Evolutionary conservation across 1,140 invertebrate species (phyloP).

Genomic region (Diabrotica undecimpunctata): DNA sequence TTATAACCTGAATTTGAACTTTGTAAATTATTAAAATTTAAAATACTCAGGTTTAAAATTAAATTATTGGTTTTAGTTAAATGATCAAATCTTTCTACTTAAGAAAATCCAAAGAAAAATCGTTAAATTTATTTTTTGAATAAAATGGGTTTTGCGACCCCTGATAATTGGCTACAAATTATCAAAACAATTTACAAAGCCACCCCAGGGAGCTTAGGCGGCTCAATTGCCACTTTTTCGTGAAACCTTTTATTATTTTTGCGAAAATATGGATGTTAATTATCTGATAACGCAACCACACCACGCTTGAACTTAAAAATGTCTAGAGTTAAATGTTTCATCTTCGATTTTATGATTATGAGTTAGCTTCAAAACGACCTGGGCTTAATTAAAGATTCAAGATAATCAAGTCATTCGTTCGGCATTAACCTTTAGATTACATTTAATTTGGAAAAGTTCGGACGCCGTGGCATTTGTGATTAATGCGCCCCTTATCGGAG

Average conservation of each 20-base stretch:
- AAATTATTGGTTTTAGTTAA: too few species aligned
- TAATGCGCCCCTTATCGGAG: not conserved
- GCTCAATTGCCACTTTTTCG: not conserved
- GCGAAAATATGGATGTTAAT: conserved; percentile 12
- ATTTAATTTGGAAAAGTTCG: conserved; percentile 15
- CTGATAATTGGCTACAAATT: too few species aligned
- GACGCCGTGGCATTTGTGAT: not conserved
- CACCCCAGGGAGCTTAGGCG: too few species aligned
- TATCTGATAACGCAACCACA: conserved; percentile 11
- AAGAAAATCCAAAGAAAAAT: too few species aligned
- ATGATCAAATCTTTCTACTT: too few species aligned
- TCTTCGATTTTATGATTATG: conserved; percentile 16
- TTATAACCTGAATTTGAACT: too few species aligned
- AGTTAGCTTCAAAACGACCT: conserved; percentile 4
- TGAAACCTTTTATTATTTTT: conserved; percentile 3
- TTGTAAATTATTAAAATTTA: too few species aligned
- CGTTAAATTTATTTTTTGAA: too few species aligned
- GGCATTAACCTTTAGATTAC: conserved; percentile 11
- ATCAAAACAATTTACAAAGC: too few species aligned
- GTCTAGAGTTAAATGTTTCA: conserved; percentile 10
- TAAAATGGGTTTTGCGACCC: too few species aligned
- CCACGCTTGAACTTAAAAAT: not conserved
- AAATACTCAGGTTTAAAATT: too few species aligned
- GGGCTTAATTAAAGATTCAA: conserved; percentile 14
- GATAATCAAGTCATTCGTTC: conserved; percentile 5